Evolutionary conservation across 1,140 invertebrate species (phyloP).

Genomic region (Plectrocnemia conspersa): DNA sequence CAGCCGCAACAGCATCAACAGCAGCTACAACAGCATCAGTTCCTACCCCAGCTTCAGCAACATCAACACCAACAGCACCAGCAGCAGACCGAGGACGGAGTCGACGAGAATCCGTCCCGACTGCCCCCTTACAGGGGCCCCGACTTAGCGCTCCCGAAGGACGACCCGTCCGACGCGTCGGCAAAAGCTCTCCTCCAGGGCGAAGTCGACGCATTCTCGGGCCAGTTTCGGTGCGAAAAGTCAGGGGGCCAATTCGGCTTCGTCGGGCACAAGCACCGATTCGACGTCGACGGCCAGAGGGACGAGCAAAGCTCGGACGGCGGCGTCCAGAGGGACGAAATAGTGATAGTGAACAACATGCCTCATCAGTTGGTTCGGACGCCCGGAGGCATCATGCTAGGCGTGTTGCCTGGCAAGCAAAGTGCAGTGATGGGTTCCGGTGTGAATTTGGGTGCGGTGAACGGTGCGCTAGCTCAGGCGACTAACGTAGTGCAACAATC

Average conservation of each 20-base stretch:
- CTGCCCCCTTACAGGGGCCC: too few relatives aligned
- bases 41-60: not conserved
- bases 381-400: slow-evolving; percentile 47
- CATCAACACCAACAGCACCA: not conserved
- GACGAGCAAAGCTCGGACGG: slow-evolving; percentile 5
- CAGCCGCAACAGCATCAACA: slow-evolving; percentile 16
- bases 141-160: too few relatives aligned
- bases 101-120: not conserved
- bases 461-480: slow-evolving; percentile 18
- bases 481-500: slow-evolving; percentile 16
- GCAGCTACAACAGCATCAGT: slow-evolving; percentile 22
- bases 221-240: too few relatives aligned
- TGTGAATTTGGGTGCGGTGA: slow-evolving; percentile 31
- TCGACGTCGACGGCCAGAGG: not conserved
- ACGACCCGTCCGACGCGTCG: too few relatives aligned
- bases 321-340: slow-evolving; percentile 18
- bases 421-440: slow-evolving; percentile 33
- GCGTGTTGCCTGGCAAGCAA: slow-evolving; percentile 41
- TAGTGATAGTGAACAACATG: slow-evolving; percentile 32
- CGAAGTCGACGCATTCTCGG: too few relatives aligned
- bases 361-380: slow-evolving; percentile 46
- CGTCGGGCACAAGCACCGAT: slow-evolving; percentile 8
- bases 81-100: too few relatives aligned
- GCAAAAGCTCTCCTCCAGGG: too few relatives aligned
- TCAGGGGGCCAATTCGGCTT: too few relatives aligned